Base-by-base conservation (phyloP, 2,888 invertebrate species). In the Drosophila mettleri region DNA sequence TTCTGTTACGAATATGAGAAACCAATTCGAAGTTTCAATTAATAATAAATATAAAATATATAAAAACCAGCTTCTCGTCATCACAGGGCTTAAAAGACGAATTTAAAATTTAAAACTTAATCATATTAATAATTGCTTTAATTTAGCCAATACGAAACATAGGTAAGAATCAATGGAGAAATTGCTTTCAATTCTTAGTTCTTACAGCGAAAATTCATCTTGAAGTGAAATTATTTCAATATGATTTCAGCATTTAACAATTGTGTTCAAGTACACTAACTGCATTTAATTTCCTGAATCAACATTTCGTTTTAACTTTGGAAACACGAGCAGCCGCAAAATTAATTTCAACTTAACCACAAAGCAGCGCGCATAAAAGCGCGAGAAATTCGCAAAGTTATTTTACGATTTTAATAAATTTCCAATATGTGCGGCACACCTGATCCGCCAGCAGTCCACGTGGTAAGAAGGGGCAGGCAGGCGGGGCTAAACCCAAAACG, bases 331-430 rank as follows among this genome's bases (percentile, higher is more conserved):
- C 33, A 58, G 52, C 68, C 75, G 49, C 75, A 59, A 60, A 78
- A 63, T 71, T 55, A 75, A 75, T 72, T 75, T 75, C 36, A 57
- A 57, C 49, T 69, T 51, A 38, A 69, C 59, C 69, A 60, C 61
- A 62, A 71, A 67, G 73, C 73, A 52, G 34, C 31, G 31, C 24
- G 33, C 53, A 66, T 69, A 66, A 70, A 74, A 67, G 57, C 46
- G 58, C 68, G 59, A 67, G 41, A 60, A 60, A 66, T 69, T 46
- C 57, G 36, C 49, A 69, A 74, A 73, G 69, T 69, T 65, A 63
- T 73, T 69, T 63, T 68, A 54, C 49, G 73, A 73, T 76, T 81
- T 80, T 76, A 76, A 81, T 81, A 81, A 78, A 76, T 81, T 65
- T 67, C 76, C 82, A 81, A 80, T 74, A 81, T 76, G 64, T 76